Evolutionary conservation across 2,797 vertebrate species (phyloP).

Genomic region (Clarias laeviceps): DNA sequence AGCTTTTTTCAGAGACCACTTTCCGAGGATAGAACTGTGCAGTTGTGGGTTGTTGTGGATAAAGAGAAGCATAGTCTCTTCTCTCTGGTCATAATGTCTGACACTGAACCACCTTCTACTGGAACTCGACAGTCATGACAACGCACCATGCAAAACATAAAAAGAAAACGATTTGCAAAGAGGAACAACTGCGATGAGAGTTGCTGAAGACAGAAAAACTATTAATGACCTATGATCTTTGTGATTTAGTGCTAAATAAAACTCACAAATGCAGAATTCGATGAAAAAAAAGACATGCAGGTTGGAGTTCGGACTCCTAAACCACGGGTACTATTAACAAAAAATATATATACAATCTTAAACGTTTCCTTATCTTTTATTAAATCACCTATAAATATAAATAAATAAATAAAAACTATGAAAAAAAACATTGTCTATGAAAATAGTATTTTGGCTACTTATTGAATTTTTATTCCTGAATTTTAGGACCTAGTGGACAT

Average conservation of each 20-base stretch:
- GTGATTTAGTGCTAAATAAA: background rate
- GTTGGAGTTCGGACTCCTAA: background rate
- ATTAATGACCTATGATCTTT: no score
- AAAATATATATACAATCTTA: background rate
- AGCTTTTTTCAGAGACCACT: background rate
- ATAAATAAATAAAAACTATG: no score
- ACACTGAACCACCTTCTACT: background rate
- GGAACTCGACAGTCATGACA: background rate
- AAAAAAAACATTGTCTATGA: no score
- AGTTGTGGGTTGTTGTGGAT: background rate
- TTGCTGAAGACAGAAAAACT: constrained; percentile 7
- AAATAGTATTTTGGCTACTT: background rate
- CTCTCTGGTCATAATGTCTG: background rate
- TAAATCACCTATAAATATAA: no score
- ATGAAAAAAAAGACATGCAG: background rate
- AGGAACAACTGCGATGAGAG: background rate
- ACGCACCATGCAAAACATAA: background rate
- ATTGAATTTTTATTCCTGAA: background rate
- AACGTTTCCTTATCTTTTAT: background rate
- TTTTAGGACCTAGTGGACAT: no score
- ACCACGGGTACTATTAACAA: background rate
- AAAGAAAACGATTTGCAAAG: background rate
- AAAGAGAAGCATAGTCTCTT: background rate
- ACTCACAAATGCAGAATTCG: background rate
- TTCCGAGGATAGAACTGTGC: background rate